Evolutionary conservation across 2,888 invertebrate genomes (phyloP).

Genomic region (Papilio demoleus): DNA sequence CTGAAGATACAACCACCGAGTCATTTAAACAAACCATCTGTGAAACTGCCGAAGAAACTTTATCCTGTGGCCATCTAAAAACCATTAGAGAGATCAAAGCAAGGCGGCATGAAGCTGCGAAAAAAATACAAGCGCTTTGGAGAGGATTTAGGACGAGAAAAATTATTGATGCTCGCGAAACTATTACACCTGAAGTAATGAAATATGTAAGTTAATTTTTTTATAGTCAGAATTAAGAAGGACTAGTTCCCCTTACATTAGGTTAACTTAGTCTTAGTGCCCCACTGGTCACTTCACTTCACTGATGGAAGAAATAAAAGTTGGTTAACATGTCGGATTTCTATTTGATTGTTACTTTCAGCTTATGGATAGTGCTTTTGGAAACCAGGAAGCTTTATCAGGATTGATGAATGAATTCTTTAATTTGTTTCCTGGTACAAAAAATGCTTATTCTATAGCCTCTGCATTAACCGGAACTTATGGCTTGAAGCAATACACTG

Average conservation of each 20-base stretch:
- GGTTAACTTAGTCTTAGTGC: too few relatives aligned
- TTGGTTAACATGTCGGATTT: too few relatives aligned
- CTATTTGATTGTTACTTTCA: constrained; percentile 44
- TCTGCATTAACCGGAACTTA: constrained; percentile 66
- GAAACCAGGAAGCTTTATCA: constrained; percentile 65
- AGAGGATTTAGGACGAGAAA: constrained; percentile 68
- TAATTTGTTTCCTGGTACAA: constrained; percentile 64
- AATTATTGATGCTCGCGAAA: constrained; percentile 52
- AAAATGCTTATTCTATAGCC: constrained; percentile 66
- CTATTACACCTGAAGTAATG: constrained; percentile 57
- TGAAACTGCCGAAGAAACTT: constrained; percentile 63
- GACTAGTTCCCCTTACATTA: too few relatives aligned
- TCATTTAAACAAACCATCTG: constrained; percentile 62
- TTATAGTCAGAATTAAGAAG: too few relatives aligned
- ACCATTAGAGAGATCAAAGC: constrained; percentile 64
- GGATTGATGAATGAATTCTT: constrained; percentile 75
- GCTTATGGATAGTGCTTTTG: constrained; percentile 69
- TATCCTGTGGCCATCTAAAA: constrained; percentile 66
- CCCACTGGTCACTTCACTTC: too few relatives aligned
- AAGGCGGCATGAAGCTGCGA: constrained; percentile 68
- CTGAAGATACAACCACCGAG: constrained; percentile 50
- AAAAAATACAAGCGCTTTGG: constrained; percentile 68
- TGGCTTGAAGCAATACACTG: constrained; percentile 61
- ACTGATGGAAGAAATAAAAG: background rate
- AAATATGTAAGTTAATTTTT: constrained; percentile 59